A percentile compares a stretch with the other conserved stretches of the same genome.
Evolutionary conservation across 2,113 vertebrate genomes (phyloP).

Genomic region (Rhea pennata): DNA sequence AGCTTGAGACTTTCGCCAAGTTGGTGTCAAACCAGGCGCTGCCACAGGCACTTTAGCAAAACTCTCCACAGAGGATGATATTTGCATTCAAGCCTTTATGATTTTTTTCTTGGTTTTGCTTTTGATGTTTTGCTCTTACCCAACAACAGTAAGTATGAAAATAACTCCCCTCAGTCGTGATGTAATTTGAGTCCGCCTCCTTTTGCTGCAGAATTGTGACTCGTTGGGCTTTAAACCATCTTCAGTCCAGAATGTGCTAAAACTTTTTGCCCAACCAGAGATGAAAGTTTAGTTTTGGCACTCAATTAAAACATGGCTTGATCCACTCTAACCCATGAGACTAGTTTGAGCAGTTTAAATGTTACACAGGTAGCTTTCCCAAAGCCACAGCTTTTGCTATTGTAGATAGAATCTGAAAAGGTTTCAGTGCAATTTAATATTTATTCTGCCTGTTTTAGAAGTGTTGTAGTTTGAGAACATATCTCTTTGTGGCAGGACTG

Average conservation of each 20-base stretch:
- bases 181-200: slow-evolving; percentile 14
- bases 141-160: slow-evolving; percentile 24
- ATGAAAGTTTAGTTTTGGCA: slow-evolving; percentile 4
- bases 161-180: not conserved
- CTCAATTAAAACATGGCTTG: not conserved
- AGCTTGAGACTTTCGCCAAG: slow-evolving; percentile 22
- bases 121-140: slow-evolving; percentile 41
- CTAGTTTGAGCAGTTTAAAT: not conserved
- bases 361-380: not conserved
- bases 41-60: slow-evolving; percentile 7
- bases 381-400: not conserved
- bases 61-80: not conserved
- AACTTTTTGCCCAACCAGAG: not conserved
- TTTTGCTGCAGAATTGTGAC: slow-evolving; percentile 3
- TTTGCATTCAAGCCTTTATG: not conserved
- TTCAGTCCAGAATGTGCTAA: not conserved
- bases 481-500: not conserved
- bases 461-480: not conserved
- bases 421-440: not conserved
- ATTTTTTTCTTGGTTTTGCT: slow-evolving; percentile 23
- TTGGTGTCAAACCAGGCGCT: slow-evolving; percentile 30
- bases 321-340: not conserved
- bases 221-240: slow-evolving; percentile 2
- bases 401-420: not conserved
- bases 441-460: not conserved